Evolutionary conservation across 2,113 vertebrate genomes (phyloP), one percentile per base, ranked within the genome.

Genomic region (Nycticebus coucang): DNA sequence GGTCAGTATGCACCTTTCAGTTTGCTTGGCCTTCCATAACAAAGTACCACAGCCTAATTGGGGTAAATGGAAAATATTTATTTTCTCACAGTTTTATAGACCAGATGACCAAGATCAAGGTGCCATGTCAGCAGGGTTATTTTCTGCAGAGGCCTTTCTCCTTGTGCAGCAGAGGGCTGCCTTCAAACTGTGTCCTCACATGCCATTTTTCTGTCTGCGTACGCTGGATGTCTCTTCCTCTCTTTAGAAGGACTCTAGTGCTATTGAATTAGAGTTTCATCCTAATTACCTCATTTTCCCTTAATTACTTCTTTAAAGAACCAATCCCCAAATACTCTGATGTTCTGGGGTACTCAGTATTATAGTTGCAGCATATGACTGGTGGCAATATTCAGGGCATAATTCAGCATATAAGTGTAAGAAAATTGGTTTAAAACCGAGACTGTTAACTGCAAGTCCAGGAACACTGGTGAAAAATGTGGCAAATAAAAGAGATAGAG

Each of bases 321-420:
- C 7, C 1, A 69, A 15, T 77, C 21, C 53, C 7, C 1, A 83
- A 37, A 62, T 28, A 72, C 5, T 57, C 21, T 6, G 26, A 62
- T 28, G 50, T 79, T 87, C 7, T 18, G 15, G 79, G 19, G 17
- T 60, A 35, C 4, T 50, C 30, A 1, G 12, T 50, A 1, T 69
- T 81, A 77, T 15, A 41, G 5, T 0, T 50, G 69, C 41, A 75
- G 4, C 1, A 9, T 82, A 62, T 68, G 14, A 68, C 69, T 33
- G 9, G 19, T 33, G 7, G 22, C 33, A 10, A 7, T 1, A 4
- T 2, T 5, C 7, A 2, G 6, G 35, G 5, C 59, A 37, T 2
- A 88, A n/a, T 80, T 69, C 53, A 69, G 18, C 17, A 4, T 9
- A 0, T 69, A 62, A 87, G 10, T 55, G 0, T 62, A 22, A 81